Conservation (phyloP, 2,113 vertebrate species). For the Centropus bengalensis region DNA sequence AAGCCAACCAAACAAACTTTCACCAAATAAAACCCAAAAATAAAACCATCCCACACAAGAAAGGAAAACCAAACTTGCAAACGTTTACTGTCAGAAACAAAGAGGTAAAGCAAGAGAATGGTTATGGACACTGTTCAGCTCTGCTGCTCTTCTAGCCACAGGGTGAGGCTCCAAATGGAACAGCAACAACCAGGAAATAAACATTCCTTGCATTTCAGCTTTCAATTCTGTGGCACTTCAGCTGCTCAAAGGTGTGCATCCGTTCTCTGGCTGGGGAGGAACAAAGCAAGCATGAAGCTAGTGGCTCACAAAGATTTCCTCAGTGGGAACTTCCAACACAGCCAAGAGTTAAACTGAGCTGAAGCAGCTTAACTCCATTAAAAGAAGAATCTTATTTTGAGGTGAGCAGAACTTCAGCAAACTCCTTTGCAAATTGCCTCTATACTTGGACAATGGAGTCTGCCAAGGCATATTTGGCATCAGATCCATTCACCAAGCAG, state of each 20-base stretch:
- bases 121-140: no score
- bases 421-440: not conserved
- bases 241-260: not conserved
- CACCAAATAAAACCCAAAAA: not conserved
- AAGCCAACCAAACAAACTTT: not conserved
- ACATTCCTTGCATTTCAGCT: not conserved
- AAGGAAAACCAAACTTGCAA: not conserved
- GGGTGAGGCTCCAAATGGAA: not conserved
- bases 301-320: not conserved
- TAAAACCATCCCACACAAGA: not conserved
- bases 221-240: not conserved
- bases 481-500: constrained; percentile 61
- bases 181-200: not conserved
- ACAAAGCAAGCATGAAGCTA: not conserved
- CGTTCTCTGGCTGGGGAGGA: not conserved
- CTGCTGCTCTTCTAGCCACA: not conserved
- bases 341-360: not conserved
- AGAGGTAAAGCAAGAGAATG: not conserved
- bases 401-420: not conserved
- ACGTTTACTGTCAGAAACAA: not conserved
- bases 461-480: constrained; percentile 47
- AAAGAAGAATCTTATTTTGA: not conserved
- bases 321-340: not conserved
- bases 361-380: not conserved
- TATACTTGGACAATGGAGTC: constrained; percentile 15